Percentiles rank a stretch among this genome's conserved stretches.
Conservation (phyloP, 2,797 vertebrate species). For the Spea hammondii region DNA sequence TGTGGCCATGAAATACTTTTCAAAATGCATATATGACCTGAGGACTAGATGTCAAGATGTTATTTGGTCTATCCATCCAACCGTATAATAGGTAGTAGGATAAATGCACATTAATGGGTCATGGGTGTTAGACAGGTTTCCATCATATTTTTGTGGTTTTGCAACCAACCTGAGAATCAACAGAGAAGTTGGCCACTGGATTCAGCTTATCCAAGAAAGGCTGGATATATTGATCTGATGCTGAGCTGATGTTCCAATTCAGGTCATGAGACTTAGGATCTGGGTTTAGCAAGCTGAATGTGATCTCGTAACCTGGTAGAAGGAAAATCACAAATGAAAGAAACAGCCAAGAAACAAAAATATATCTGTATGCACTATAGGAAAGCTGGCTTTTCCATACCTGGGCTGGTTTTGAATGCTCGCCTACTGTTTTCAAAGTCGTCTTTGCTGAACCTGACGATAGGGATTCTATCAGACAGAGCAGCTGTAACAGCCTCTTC, state of each 20-base stretch:
- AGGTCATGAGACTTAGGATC: slow-evolving; percentile 89
- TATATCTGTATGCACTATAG: neutral
- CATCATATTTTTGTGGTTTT: too few species aligned
- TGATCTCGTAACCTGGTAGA: slow-evolving; percentile 88
- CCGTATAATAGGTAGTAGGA: too few species aligned
- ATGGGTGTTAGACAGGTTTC: too few species aligned
- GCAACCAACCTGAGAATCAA: slow-evolving; percentile 87
- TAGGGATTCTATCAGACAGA: slow-evolving; percentile 79
- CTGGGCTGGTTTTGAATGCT: slow-evolving; percentile 90
- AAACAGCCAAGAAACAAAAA: neutral
- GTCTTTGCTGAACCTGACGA: slow-evolving; percentile 70
- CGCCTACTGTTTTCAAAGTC: slow-evolving; percentile 80
- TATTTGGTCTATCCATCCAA: too few species aligned
- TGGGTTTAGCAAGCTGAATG: slow-evolving; percentile 92
- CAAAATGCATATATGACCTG: too few species aligned
- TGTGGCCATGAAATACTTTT: too few species aligned
- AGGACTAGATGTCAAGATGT: too few species aligned
- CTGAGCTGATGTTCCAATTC: slow-evolving; percentile 89
- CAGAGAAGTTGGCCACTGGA: slow-evolving; percentile 86
- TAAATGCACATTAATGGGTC: too few species aligned
- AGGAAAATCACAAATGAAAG: neutral
- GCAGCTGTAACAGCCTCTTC: slow-evolving; percentile 77
- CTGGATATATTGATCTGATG: slow-evolving; percentile 78
- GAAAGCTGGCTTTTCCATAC: slow-evolving; percentile 59
- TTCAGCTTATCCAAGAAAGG: slow-evolving; percentile 84